These are phyloP conservation scores for Agrotis clavis DNA, from an alignment of 2,888 invertebrate species.

Conservation along the genomic window DNA sequence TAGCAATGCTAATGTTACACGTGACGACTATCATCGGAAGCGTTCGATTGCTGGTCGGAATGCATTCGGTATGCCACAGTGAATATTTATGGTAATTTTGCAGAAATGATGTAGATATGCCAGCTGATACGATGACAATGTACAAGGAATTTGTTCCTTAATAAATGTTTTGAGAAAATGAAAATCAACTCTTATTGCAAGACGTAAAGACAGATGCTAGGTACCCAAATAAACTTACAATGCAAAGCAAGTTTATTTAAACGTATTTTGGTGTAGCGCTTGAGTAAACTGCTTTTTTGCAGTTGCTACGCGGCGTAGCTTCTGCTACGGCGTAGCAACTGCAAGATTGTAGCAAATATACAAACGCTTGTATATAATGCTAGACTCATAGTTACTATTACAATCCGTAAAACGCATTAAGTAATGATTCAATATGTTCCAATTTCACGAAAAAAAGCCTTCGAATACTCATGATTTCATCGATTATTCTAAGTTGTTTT, in stretches of 20 bases:
- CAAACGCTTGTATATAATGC: too few species aligned
- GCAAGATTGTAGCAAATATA: too few species aligned
- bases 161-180: not conserved
- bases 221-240: not conserved
- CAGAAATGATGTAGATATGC: conserved; percentile 37
- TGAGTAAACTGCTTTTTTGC: not conserved
- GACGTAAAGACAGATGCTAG: not conserved
- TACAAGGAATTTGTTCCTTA: not conserved
- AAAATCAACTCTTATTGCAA: not conserved
- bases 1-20: conserved; percentile 64
- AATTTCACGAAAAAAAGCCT: not conserved
- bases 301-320: conserved; percentile 33
- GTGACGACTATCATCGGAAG: conserved; percentile 59
- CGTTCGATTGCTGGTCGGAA: conserved; percentile 53
- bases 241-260: not conserved
- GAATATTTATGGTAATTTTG: conserved; percentile 65
- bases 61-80: conserved; percentile 49
- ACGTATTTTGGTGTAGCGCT: not conserved
- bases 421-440: not conserved
- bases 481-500: conserved; percentile 27
- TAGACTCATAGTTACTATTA: too few species aligned
- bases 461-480: not conserved
- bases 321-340: conserved; percentile 30
- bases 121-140: conserved; percentile 3
- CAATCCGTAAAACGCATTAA: too few species aligned